Evolutionary conservation across 1,140 invertebrate species (phyloP).

Genomic region (Pseudoatta argentina): DNA sequence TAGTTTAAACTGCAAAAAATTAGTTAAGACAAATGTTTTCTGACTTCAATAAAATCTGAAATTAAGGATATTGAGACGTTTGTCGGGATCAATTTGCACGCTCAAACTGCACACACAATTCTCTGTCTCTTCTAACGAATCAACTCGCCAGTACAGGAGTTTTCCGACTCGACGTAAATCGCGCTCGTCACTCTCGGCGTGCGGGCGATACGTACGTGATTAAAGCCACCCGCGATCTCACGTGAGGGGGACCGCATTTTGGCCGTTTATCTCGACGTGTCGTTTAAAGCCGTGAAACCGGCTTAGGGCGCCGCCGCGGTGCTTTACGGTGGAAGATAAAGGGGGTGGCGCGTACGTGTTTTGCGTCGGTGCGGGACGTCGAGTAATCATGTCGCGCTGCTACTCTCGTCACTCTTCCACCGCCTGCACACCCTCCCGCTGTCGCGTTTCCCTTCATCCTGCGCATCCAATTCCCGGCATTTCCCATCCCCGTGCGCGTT

Average conservation of each 20-base stretch:
- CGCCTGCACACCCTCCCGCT: background rate
- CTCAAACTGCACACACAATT: background rate
- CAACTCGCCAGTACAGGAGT: background rate
- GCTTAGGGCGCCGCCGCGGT: conserved; percentile 58
- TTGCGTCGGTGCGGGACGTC: conserved; percentile 45
- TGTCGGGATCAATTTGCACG: background rate
- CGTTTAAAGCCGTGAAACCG: conserved; percentile 70
- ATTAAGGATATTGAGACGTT: background rate
- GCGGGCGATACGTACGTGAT: conserved; percentile 49
- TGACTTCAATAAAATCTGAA: background rate
- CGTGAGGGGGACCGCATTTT: conserved; percentile 36
- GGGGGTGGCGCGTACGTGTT: conserved; percentile 63
- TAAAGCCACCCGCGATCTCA: conserved; percentile 59
- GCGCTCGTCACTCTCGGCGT: background rate
- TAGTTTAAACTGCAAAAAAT: background rate
- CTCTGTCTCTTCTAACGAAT: background rate
- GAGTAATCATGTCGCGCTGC: conserved; percentile 69
- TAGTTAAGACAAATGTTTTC: background rate
- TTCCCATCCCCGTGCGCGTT: background rate
- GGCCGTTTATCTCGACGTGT: conserved; percentile 69
- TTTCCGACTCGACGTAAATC: background rate
- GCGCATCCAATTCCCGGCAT: conserved; percentile 42
- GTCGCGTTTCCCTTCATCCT: conserved; percentile 24
- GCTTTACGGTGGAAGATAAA: conserved; percentile 67
- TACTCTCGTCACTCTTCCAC: conserved; percentile 53